Percentiles rank a stretch among this genome's conserved stretches.
Evolutionary conservation across 2,113 vertebrate species (phyloP).

Genomic region (Beaufortia kweichowensis): DNA sequence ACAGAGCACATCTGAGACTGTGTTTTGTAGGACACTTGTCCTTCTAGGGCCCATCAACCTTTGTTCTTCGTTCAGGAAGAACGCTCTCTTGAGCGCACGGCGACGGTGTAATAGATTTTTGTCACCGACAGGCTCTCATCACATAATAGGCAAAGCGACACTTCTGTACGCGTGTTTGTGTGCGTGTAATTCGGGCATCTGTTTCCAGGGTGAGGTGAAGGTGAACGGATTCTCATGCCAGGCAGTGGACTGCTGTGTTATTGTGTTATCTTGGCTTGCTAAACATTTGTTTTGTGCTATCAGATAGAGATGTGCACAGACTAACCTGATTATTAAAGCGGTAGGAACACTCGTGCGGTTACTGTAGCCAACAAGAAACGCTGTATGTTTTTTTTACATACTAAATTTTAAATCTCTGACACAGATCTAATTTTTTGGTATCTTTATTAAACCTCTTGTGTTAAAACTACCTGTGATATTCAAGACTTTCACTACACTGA

Average conservation of each 20-base stretch:
- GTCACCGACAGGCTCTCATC: constrained; percentile 68
- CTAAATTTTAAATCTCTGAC: background rate
- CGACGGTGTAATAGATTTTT: constrained; percentile 65
- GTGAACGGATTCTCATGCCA: constrained; percentile 43
- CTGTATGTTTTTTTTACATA: background rate
- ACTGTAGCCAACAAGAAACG: background rate
- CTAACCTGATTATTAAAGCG: constrained; percentile 52
- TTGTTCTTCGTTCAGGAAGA: constrained; percentile 67
- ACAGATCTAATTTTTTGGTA: too few relatives aligned
- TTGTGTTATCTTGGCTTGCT: constrained; percentile 60
- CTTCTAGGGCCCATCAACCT: constrained; percentile 71
- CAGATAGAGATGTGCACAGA: constrained; percentile 49
- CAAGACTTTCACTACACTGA: background rate
- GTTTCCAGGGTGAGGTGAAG: constrained; percentile 59
- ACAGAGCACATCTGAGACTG: constrained; percentile 65
- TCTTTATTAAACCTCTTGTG: too few relatives aligned
- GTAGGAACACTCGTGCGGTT: constrained; percentile 39
- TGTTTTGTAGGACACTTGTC: constrained; percentile 71
- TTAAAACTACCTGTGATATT: background rate
- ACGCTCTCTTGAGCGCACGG: constrained; percentile 69
- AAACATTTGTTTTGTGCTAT: constrained; percentile 70
- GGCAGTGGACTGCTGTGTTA: constrained; percentile 39
- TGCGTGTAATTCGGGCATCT: constrained; percentile 51
- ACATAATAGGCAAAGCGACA: constrained; percentile 66
- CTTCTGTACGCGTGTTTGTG: constrained; percentile 55